phyloP scores from a whole-genome alignment of 30 jellyfish, hydroid and myxozoan species.

The Pseudorhiza aurosa region DNA sequence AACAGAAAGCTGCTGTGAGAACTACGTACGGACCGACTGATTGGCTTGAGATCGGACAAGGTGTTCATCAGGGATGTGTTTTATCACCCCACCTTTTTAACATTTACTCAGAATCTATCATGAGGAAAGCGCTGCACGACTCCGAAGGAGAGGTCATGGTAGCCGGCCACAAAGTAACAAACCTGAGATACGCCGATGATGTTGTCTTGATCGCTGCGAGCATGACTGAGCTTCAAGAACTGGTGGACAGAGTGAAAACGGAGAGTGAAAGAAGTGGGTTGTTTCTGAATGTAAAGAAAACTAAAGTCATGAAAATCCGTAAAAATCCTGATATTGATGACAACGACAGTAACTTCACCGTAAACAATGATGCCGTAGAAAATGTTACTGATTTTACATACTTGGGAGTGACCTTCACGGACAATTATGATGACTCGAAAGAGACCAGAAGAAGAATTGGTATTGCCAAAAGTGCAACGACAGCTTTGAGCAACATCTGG shows the following conservation, averaged over 20 bases:
- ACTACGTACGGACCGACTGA: conserved; percentile 38
- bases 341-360: background rate
- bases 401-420: background rate
- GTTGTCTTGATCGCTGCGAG: conserved; percentile 4
- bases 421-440: background rate
- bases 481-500: background rate
- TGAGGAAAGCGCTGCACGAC: conserved; percentile 1
- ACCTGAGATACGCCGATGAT: conserved; percentile 33
- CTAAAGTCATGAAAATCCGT: conserved; percentile 18
- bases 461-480: background rate
- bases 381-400: background rate
- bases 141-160: background rate
- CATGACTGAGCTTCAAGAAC: conserved; percentile 9
- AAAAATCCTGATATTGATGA: background rate
- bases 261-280: background rate
- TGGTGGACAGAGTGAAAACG: background rate
- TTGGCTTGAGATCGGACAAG: conserved; percentile 36
- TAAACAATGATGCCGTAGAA: background rate
- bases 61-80: conserved; percentile 64
- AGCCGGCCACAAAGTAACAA: background rate
- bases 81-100: conserved; percentile 63
- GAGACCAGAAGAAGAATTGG: background rate
- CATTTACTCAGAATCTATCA: conserved; percentile 15
- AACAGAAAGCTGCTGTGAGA: conserved; percentile 44
- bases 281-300: conserved; percentile 2